A percentile compares a stretch with the other conserved stretches of the same genome.
Conservation (phyloP, 2,888 invertebrate species). For the Alloplasta piceator region DNA sequence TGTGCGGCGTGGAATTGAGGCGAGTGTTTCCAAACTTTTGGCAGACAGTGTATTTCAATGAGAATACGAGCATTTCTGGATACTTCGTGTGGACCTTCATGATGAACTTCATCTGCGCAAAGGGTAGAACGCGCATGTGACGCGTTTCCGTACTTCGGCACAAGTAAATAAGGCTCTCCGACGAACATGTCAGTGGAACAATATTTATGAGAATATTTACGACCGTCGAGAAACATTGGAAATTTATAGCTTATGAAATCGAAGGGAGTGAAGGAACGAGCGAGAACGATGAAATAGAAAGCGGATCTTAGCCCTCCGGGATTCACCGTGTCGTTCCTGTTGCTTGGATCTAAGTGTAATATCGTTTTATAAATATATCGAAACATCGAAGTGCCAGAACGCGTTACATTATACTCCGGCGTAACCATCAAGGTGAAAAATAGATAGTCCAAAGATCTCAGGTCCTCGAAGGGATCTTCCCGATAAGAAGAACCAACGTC, state of each 20-base stretch:
- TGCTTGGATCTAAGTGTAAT: slow-evolving; percentile 44
- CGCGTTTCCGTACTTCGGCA: slow-evolving; percentile 50
- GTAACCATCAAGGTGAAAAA: slow-evolving; percentile 10
- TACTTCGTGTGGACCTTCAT: background rate
- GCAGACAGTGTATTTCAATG: no score
- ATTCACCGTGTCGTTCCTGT: slow-evolving; percentile 14
- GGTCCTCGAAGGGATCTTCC: slow-evolving; percentile 10
- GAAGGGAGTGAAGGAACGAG: slow-evolving; percentile 22
- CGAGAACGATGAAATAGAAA: slow-evolving; percentile 13
- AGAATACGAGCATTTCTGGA: no score
- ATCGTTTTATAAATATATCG: slow-evolving; percentile 25
- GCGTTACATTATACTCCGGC: slow-evolving; percentile 32
- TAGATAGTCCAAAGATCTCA: slow-evolving; percentile 8
- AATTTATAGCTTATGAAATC: slow-evolving; percentile 56
- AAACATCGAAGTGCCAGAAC: slow-evolving; percentile 36
- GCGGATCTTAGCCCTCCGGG: slow-evolving; percentile 9
- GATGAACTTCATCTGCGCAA: slow-evolving; percentile 19
- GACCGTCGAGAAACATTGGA: slow-evolving; percentile 57
- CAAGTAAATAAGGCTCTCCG: slow-evolving; percentile 48
- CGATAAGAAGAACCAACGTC: slow-evolving; percentile 13
- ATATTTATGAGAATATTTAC: slow-evolving; percentile 67
- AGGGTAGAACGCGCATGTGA: slow-evolving; percentile 9
- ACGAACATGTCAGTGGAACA: slow-evolving; percentile 38
- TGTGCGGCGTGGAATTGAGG: no score
- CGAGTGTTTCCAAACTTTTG: no score